Base-by-base conservation (phyloP, 1,140 invertebrate genomes). In the Bombus turneri region DNA sequence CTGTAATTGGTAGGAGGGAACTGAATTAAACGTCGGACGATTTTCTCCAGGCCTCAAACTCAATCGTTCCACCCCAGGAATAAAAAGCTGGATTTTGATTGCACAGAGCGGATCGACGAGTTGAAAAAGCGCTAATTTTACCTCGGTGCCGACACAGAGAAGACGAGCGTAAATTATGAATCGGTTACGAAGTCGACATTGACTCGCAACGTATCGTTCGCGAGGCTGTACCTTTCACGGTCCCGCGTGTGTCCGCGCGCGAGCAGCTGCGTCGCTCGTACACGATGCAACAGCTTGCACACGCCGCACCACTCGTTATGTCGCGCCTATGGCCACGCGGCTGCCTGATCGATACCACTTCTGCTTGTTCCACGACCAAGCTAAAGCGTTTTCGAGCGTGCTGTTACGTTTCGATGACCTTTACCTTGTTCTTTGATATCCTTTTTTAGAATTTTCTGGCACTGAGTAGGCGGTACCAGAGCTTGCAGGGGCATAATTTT, bases 211-310 rank as follows among this genome's bases (percentile, higher is more conserved):
- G 47, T 53, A 53, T 22, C n/a, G 15, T 8, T 28, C 43, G 73
- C 37, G 73, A 66, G 10, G 18, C 10, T 28, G 64, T 25, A 79
- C 47, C 22, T 81, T 39, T 47, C 66, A 81, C 31, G 66, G 68
- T 66, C 10, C n/a, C 76, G 28, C 82, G 78, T 78, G 74, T 77
- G 71, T 47, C 34, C 37, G 79, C 84, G 66, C 77, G 66, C 13
- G n/a, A 39, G 72, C 85, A 84, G 78, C 73, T 80, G 81, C 77
- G 18, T 82, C 79, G 66, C 22, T 62, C 57, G 69, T 62, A 37
- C 82, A 57, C 75, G 75, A 84, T 78, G 82, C 82, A 84, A 84
- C 82, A 84, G 82, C 82, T 84, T 84, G 82, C 81, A 83, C 71
- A 41, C 41, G 68, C 47, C 18, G 47, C 8, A 2, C 72, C 18